Percentiles rank a stretch among this genome's conserved stretches.
Evolutionary conservation across 2,797 vertebrate species (phyloP).

Genomic region (Coreius guichenoti): DNA sequence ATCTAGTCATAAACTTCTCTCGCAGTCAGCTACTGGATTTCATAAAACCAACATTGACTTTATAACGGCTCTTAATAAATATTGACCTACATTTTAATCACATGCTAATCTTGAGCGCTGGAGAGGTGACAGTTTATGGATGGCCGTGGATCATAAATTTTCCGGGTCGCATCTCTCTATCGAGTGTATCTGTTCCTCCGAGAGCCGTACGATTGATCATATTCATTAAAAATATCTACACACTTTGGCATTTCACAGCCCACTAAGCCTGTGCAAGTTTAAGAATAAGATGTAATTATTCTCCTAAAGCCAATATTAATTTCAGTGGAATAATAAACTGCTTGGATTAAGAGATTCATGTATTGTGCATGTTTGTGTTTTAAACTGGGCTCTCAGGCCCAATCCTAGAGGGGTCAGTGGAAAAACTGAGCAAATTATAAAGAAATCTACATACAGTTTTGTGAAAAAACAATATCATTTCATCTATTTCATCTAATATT

Average conservation of each 20-base stretch:
- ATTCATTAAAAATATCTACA: slow-evolving; percentile 87
- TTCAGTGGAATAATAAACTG: slow-evolving; percentile 65
- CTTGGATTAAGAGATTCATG: slow-evolving; percentile 28
- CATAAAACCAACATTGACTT: slow-evolving; percentile 78
- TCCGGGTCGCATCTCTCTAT: slow-evolving; percentile 81
- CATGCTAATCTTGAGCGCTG: slow-evolving; percentile 74
- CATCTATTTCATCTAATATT: neutral
- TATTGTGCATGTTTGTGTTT: slow-evolving; percentile 11
- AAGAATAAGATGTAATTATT: slow-evolving; percentile 78
- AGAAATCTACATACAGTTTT: neutral
- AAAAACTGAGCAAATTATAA: neutral
- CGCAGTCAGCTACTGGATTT: slow-evolving; percentile 62
- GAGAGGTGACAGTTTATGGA: slow-evolving; percentile 77
- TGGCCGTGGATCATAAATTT: slow-evolving; percentile 83
- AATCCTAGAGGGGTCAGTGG: too few species aligned
- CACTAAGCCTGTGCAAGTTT: slow-evolving; percentile 76
- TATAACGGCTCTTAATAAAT: slow-evolving; percentile 79
- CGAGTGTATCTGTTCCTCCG: slow-evolving; percentile 82
- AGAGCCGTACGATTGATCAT: slow-evolving; percentile 85
- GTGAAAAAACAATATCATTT: neutral
- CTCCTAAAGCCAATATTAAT: slow-evolving; percentile 79
- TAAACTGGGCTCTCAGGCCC: neutral
- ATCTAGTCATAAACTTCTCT: slow-evolving; percentile 56
- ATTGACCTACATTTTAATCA: slow-evolving; percentile 83
- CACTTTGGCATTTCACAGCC: slow-evolving; percentile 79